These are phyloP conservation scores for Scaptomyza cyrtandrae DNA, from an alignment of 2,888 invertebrate genomes.

Conservation along the genomic window DNA sequence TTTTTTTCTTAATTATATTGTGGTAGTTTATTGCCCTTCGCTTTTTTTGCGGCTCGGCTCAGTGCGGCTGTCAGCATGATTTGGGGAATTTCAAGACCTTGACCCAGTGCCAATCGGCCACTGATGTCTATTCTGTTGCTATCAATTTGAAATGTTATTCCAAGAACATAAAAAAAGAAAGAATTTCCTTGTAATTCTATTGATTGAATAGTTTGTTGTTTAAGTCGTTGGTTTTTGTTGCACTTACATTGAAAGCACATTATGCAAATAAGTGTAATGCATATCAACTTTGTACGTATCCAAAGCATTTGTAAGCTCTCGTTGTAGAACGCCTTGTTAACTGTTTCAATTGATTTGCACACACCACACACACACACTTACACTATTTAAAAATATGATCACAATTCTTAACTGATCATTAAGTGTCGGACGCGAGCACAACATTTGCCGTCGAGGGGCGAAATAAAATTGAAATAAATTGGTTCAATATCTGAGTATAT, in stretches of 20 bases:
- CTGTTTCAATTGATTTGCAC: constrained; percentile 13
- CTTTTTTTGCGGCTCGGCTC: constrained; percentile 30
- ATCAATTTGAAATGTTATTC: constrained; percentile 2
- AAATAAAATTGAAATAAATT: constrained; percentile 78
- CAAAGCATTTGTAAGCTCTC: constrained; percentile 42
- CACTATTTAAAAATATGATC: constrained; percentile 8
- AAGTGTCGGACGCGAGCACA: constrained; percentile 46
- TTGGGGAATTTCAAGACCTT: constrained; percentile 76
- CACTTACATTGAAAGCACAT: constrained; percentile 57
- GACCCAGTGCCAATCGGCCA: constrained; percentile 53
- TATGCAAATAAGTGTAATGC: constrained; percentile 25
- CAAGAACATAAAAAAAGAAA: background rate
- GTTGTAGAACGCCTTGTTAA: constrained; percentile 1
- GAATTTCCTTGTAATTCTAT: background rate
- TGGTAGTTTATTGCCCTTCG: constrained; percentile 77
- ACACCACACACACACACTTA: background rate
- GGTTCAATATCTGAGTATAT: constrained; percentile 67
- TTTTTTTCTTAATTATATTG: constrained; percentile 41
- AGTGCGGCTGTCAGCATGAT: constrained; percentile 44
- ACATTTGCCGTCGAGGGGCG: constrained; percentile 62
- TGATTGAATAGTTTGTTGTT: constrained; percentile 47
- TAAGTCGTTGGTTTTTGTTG: constrained; percentile 58
- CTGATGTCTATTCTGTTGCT: constrained; percentile 48
- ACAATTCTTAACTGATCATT: constrained; percentile 39
- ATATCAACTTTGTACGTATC: constrained; percentile 16